Conservation (phyloP, 2,113 vertebrate genomes). For the Barbus barbus region DNA sequence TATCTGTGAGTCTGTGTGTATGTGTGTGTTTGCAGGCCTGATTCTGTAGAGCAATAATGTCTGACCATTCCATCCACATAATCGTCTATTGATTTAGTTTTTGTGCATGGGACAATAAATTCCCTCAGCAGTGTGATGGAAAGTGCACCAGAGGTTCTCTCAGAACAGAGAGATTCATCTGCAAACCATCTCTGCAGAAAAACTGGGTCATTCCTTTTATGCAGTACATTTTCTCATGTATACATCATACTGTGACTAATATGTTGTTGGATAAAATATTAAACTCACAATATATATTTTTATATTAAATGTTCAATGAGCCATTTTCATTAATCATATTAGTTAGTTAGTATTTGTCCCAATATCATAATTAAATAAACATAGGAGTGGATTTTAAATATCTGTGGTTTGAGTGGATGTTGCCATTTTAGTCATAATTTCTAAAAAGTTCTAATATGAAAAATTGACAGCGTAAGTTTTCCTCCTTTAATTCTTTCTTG, state of each 20-base stretch:
- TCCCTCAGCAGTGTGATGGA: constrained; percentile 44
- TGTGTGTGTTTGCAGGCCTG: constrained; percentile 35
- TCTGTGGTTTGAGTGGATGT: background rate
- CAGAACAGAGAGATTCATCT: background rate
- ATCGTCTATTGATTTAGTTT: constrained; percentile 64
- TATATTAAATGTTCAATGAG: background rate
- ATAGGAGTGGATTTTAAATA: background rate
- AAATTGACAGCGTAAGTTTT: background rate
- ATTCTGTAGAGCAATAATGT: constrained; percentile 58
- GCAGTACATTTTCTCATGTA: background rate
- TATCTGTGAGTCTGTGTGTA: constrained; percentile 45
- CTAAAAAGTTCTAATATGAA: background rate
- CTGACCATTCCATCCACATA: constrained; percentile 55
- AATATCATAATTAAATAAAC: background rate
- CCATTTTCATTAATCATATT: background rate
- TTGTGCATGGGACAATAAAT: constrained; percentile 62
- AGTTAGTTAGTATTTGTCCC: background rate
- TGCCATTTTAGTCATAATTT: background rate
- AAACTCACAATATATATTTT: background rate
- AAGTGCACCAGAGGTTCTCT: constrained; percentile 35
- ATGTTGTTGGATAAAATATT: background rate
- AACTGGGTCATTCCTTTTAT: background rate
- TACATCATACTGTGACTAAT: background rate
- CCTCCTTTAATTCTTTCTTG: too few relatives aligned
- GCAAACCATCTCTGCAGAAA: background rate